Evolutionary conservation across 2,888 invertebrate species (phyloP).

Genomic region (Saturnia japonica): DNA sequence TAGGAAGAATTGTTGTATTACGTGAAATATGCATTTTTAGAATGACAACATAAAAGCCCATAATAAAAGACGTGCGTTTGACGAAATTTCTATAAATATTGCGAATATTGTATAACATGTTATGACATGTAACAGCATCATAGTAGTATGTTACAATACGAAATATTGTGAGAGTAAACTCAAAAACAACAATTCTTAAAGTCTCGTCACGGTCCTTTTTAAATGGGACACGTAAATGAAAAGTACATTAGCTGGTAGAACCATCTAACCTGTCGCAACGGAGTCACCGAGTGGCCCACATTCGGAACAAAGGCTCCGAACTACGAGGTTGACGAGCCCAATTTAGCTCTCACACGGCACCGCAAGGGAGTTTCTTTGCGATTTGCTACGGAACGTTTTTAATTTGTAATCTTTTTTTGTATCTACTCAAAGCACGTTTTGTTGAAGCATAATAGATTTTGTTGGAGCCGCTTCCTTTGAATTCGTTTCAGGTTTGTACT

Average conservation of each 20-base stretch:
- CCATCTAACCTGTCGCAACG: constrained; percentile 15
- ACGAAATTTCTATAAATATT: neutral
- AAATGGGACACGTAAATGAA: constrained; percentile 19
- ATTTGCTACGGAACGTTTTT: constrained; percentile 27
- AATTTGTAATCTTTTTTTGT: constrained; percentile 23
- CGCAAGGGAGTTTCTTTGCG: constrained; percentile 23
- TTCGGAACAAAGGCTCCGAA: constrained; percentile 45
- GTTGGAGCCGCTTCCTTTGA: constrained; percentile 18
- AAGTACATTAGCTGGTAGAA: constrained; percentile 14
- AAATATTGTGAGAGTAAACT: neutral
- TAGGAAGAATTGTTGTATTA: neutral
- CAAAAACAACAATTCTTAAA: constrained; percentile 13
- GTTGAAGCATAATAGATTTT: constrained; percentile 20
- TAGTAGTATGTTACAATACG: neutral
- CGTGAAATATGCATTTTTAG: neutral
- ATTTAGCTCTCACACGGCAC: constrained; percentile 41
- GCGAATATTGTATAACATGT: neutral
- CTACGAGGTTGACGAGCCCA: constrained; percentile 46
- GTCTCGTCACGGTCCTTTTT: constrained; percentile 9
- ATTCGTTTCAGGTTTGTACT: constrained; percentile 15
- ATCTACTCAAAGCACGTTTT: constrained; percentile 18
- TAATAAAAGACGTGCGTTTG: neutral
- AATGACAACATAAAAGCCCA: no score
- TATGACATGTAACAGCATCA: neutral
- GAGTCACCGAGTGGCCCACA: constrained; percentile 43